phyloP scores from a whole-genome alignment of 1,140 invertebrate genomes.

The Dendroctonus ponderosae region DNA sequence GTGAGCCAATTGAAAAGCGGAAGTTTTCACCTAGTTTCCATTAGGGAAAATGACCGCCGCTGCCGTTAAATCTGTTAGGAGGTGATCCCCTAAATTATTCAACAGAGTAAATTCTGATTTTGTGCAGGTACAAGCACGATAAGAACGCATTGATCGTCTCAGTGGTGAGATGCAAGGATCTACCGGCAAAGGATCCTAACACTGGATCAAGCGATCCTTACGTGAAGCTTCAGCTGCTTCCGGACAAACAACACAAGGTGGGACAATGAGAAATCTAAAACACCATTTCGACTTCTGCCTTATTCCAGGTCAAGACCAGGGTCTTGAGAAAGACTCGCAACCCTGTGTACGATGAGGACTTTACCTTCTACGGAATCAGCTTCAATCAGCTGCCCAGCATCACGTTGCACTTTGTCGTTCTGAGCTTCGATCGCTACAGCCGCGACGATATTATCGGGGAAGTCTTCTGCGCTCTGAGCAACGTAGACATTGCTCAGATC shows the following conservation, averaged over 20 bases:
- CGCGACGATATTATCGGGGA: conserved; percentile 97
- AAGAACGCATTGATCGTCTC: conserved; percentile 89
- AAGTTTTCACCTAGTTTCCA: too few species aligned
- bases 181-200: conserved; percentile 77
- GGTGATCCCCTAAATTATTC: too few species aligned
- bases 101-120: too few species aligned
- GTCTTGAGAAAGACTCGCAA: conserved; percentile 89
- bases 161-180: conserved; percentile 80
- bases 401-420: conserved; percentile 89
- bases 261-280: not conserved
- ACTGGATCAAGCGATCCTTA: conserved; percentile 79
- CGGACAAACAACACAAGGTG: conserved; percentile 90
- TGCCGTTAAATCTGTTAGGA: too few species aligned
- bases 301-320: conserved; percentile 73
- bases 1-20: too few species aligned
- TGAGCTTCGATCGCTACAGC: conserved; percentile 96
- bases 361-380: conserved; percentile 92
- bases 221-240: conserved; percentile 89
- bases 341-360: conserved; percentile 94
- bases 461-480: conserved; percentile 82
- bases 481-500: conserved; percentile 74
- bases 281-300: not conserved
- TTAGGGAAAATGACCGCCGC: too few species aligned
- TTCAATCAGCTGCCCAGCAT: conserved; percentile 80
- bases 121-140: conserved; percentile 74